These are phyloP conservation scores for Ibycter americanus DNA, from an alignment of 2,797 vertebrate species.

Conservation along the genomic window DNA sequence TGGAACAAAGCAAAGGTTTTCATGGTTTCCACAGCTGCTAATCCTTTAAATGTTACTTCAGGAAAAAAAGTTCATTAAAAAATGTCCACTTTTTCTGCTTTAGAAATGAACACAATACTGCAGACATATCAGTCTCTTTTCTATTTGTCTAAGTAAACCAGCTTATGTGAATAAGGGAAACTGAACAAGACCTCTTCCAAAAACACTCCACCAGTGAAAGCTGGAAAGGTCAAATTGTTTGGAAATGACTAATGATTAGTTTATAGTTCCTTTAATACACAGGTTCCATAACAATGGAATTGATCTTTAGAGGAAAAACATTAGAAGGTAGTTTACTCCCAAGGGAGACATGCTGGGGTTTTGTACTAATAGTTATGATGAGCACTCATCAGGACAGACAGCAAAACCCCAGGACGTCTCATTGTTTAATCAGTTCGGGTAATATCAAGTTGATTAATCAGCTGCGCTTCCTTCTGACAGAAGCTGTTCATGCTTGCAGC, in stretches of 20 bases:
- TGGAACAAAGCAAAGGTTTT: constrained; percentile 19
- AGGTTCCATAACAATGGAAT: constrained; percentile 96
- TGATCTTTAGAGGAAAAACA: constrained; percentile 89
- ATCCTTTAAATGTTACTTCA: constrained; percentile 18
- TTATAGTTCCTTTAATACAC: constrained; percentile 90
- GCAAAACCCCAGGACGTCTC: constrained; percentile 80
- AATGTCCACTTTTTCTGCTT: constrained; percentile 5
- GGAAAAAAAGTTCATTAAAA: not conserved
- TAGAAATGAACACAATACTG: constrained; percentile 24
- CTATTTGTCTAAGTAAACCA: not conserved
- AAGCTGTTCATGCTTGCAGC: constrained; percentile 13
- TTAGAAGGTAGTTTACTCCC: constrained; percentile 84
- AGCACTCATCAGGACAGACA: constrained; percentile 75
- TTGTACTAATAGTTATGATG: constrained; percentile 76
- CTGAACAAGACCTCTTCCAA: constrained; percentile 49
- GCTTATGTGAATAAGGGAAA: constrained; percentile 30
- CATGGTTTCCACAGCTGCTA: constrained; percentile 6
- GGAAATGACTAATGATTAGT: constrained; percentile 89
- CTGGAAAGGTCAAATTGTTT: constrained; percentile 76
- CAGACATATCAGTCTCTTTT: not conserved
- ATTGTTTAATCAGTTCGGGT: constrained; percentile 82
- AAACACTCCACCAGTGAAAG: constrained; percentile 49
- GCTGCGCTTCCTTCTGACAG: constrained; percentile 67
- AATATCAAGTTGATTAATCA: constrained; percentile 80
- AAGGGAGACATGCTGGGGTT: constrained; percentile 75